Conservation (phyloP, 2,113 vertebrate genomes). For the Passerina amoena region DNA sequence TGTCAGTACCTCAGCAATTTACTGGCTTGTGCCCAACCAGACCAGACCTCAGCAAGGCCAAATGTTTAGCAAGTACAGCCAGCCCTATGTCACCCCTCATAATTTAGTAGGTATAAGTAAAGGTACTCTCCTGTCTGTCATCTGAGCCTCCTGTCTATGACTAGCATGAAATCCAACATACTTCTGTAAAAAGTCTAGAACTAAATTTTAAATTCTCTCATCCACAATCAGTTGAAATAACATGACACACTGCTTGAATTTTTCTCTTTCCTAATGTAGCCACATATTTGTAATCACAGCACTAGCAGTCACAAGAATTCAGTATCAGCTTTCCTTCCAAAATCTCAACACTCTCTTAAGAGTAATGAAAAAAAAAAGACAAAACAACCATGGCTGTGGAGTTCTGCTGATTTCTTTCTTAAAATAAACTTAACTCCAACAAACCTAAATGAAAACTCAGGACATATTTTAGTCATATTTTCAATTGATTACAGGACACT, state of each 20-base stretch:
- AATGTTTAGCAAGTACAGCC: not conserved
- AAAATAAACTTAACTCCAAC: not conserved
- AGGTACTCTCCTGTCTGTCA: not conserved
- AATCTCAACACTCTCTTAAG: not conserved
- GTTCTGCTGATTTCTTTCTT: not conserved
- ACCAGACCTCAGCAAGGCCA: not conserved
- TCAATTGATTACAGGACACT: not conserved
- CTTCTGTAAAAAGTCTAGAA: not conserved
- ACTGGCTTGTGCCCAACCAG: rapidly evolving
- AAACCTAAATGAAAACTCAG: not conserved
- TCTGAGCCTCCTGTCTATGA: not conserved
- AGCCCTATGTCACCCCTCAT: not conserved
- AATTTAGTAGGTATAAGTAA: not conserved
- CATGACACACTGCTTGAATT: not conserved
- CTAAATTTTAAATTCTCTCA: not conserved
- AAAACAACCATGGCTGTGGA: not conserved
- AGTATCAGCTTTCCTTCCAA: not conserved
- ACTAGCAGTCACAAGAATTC: not conserved
- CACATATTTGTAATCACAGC: not conserved
- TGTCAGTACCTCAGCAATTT: not conserved
- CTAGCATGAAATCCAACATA: not conserved
- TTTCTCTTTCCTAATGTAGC: not conserved
- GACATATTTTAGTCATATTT: not conserved
- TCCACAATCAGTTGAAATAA: not conserved
- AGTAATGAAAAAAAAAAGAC: not conserved